These are phyloP conservation scores for Echeneis naucrates DNA, from an alignment of 2,797 vertebrate genomes.

Conservation along the genomic window DNA sequence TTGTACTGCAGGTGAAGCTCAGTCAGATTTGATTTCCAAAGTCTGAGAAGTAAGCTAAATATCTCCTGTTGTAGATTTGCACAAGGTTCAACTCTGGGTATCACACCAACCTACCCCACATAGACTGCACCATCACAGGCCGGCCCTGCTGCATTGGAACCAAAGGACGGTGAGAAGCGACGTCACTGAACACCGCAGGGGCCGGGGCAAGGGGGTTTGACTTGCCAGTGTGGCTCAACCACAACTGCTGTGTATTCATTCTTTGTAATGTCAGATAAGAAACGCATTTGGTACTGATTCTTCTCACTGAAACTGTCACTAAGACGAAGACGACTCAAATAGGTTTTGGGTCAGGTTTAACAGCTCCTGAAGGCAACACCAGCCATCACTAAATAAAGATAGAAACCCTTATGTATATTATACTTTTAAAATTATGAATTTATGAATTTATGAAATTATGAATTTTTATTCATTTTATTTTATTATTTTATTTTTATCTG, in stretches of 20 bases:
- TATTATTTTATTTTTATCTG: too few relatives aligned
- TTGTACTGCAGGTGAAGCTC: background rate
- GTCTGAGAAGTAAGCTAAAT: background rate
- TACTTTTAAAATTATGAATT: background rate
- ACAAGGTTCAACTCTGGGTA: constrained; percentile 92
- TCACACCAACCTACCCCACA: constrained; percentile 96
- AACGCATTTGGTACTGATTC: background rate
- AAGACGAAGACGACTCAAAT: too few relatives aligned
- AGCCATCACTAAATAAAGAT: background rate
- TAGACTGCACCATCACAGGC: constrained; percentile 96
- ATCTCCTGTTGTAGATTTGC: constrained; percentile 84
- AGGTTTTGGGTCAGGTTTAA: background rate
- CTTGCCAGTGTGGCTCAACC: background rate
- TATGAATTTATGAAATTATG: too few relatives aligned
- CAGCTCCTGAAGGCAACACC: background rate
- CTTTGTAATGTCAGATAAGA: background rate
- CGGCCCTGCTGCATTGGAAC: constrained; percentile 98
- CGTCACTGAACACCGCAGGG: background rate
- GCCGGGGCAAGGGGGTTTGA: too few relatives aligned
- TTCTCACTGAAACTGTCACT: too few relatives aligned
- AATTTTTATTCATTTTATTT: too few relatives aligned
- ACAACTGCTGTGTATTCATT: background rate
- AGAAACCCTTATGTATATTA: background rate
- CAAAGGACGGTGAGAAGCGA: constrained; percentile 91
- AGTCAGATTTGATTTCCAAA: background rate